These are phyloP conservation scores for Troides helena DNA, from an alignment of 2,888 invertebrate species.

Conservation along the genomic window DNA sequence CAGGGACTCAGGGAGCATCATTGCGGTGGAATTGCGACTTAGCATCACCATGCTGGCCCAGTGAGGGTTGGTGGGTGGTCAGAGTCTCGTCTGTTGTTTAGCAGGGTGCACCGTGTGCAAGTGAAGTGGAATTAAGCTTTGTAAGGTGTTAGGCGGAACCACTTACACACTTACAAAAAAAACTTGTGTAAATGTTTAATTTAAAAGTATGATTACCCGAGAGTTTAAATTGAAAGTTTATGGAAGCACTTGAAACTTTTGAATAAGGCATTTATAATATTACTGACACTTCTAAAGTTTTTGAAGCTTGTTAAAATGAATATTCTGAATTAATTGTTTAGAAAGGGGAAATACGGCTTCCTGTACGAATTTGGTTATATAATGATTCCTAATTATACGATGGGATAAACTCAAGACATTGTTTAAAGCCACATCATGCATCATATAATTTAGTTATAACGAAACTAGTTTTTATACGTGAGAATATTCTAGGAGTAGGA, in stretches of 20 bases:
- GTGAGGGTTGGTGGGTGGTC: too few relatives aligned
- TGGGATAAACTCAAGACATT: too few relatives aligned
- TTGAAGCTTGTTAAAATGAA: background rate
- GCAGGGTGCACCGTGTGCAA: too few relatives aligned
- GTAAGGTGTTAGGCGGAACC: too few relatives aligned
- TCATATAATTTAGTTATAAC: background rate
- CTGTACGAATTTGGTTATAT: background rate
- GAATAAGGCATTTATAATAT: background rate
- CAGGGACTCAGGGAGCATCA: too few relatives aligned
- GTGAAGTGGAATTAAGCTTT: too few relatives aligned
- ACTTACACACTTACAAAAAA: too few relatives aligned
- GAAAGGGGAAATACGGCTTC: background rate
- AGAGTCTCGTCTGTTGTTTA: too few relatives aligned
- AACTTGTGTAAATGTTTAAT: background rate
- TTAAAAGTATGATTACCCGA: background rate
- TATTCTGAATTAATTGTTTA: background rate
- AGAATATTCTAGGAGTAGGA: too few relatives aligned
- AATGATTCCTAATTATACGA: background rate
- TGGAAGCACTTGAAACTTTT: background rate
- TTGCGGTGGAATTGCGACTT: too few relatives aligned
- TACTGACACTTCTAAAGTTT: background rate
- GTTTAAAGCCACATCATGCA: background rate
- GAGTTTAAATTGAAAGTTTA: background rate
- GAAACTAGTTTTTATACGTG: background rate
- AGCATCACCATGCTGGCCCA: too few relatives aligned